Evolutionary conservation across 2,888 invertebrate genomes (phyloP).

Genomic region (Rhorus exstirpatorius): DNA sequence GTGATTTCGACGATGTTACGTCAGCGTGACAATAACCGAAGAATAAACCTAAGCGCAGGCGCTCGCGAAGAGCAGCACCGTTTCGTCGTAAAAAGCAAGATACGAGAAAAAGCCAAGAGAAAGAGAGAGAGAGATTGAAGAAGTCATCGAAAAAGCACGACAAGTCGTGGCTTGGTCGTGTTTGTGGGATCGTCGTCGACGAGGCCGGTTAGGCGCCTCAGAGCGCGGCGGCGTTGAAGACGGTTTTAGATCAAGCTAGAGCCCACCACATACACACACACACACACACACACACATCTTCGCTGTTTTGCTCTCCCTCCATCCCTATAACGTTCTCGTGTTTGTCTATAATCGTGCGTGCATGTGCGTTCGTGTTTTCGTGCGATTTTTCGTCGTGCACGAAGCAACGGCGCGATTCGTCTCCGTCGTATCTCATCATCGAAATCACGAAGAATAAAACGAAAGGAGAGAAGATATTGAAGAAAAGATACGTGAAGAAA

Average conservation of each 20-base stretch:
- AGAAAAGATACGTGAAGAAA: not conserved
- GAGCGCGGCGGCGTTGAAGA: slow-evolving; percentile 72
- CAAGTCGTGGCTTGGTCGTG: slow-evolving; percentile 67
- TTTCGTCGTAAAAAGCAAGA: slow-evolving; percentile 66
- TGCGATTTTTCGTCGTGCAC: slow-evolving; percentile 27
- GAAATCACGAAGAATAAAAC: slow-evolving; percentile 17
- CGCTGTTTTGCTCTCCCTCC: slow-evolving; percentile 39
- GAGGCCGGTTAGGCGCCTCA: slow-evolving; percentile 69
- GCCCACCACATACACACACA: slow-evolving; percentile 64
- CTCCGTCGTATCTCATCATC: slow-evolving; percentile 5
- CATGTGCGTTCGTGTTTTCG: slow-evolving; percentile 27
- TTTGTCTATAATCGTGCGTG: slow-evolving; percentile 21
- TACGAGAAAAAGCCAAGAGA: slow-evolving; percentile 50
- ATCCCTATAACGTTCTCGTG: slow-evolving; percentile 34
- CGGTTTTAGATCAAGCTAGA: slow-evolving; percentile 73
- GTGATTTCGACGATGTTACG: slow-evolving; percentile 61
- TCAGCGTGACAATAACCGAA: slow-evolving; percentile 66
- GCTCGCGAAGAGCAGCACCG: slow-evolving; percentile 49
- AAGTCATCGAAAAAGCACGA: slow-evolving; percentile 59
- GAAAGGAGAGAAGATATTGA: not conserved
- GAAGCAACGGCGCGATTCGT: slow-evolving; percentile 21
- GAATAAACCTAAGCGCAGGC: slow-evolving; percentile 61
- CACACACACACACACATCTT: slow-evolving; percentile 53
- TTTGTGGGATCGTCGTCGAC: slow-evolving; percentile 66
- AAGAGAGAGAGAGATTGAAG: slow-evolving; percentile 29